Evolutionary conservation across 2,113 vertebrate species (phyloP).

Genomic region (Dasyprocta punctata): DNA sequence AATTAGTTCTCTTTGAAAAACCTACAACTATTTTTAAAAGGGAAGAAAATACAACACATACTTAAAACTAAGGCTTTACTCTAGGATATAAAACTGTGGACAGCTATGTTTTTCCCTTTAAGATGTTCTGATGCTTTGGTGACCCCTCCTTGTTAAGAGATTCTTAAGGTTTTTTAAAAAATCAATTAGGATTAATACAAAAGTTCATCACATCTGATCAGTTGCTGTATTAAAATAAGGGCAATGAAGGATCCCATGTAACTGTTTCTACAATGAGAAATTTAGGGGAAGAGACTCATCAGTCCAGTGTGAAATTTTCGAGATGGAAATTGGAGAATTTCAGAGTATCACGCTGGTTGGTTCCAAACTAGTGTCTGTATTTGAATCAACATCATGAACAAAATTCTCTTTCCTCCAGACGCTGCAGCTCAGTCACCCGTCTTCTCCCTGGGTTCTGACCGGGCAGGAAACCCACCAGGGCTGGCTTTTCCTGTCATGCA

Average conservation of each 20-base stretch:
- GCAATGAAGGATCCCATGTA: neutral
- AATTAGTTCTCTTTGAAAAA: neutral
- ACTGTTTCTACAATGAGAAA: conserved; percentile 21
- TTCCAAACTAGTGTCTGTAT: neutral
- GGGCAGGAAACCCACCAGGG: neutral
- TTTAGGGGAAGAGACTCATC: neutral
- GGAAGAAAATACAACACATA: conserved; percentile 34
- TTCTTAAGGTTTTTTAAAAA: conserved; percentile 8
- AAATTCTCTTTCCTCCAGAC: neutral
- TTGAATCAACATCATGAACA: neutral
- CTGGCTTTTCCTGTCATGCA: neutral
- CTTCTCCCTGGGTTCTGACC: neutral
- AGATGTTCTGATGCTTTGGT: conserved; percentile 5
- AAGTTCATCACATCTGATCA: conserved; percentile 44
- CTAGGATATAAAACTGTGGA: neutral
- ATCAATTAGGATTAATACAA: conserved; percentile 47
- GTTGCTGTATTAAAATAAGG: conserved; percentile 43
- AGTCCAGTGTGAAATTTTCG: neutral
- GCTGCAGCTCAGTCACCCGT: neutral
- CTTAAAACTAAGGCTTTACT: conserved; percentile 55
- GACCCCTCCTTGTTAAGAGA: conserved; percentile 31
- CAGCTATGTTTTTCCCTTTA: neutral
- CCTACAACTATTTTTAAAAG: conserved; percentile 43
- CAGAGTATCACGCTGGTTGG: neutral
- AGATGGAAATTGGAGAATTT: neutral